Base-by-base conservation (phyloP, 35 echinoderm and acorn worm species). In the Hemicentrotus pulcherrimus region DNA sequence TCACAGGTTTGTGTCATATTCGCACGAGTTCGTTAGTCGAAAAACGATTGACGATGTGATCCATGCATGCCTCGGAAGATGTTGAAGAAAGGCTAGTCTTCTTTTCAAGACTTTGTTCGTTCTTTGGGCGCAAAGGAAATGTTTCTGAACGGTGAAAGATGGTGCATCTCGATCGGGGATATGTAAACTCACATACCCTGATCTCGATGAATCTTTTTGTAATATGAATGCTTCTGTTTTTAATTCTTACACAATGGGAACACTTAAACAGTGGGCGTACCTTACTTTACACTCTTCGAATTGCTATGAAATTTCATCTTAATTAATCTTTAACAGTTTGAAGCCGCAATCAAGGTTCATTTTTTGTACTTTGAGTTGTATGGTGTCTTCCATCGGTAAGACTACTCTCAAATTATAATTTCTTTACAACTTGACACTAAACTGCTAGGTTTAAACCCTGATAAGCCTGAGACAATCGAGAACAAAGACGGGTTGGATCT, bases 371-470 rank as follows among this genome's bases (percentile, higher is more conserved):
- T 5, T 7, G 22, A n/a, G 22, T 4, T 78, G 18, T 22, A n/a
- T 78, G 7, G 19, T n/a, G 65, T 28, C 65, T 78, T 22, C 19
- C 22, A 7, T 2, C n/a, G 22, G 65, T 18, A 78, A 78, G 65
- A 78, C 65, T n/a, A 78, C 7, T 24, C 8, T 78, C 28, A n/a
- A 78, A 78, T 78, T 6, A 78, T n/a, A n/a, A 78, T 78, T 78
- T 78, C 88, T 90, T 24, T 33, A 90, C 32, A 90, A 90, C 88
- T 90, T 90, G 88, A 90, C 88, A 90, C 88, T 90, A 45, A 45
- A 90, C 88, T 90, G 88, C 32, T 47, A 90, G 88, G 32, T 90
- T 47, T 90, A 33, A 90, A 90, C 32, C 32, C 10, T 14, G 32
- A 22, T 78, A 78, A 78, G 65, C 24, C 65, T n/a, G 7, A 7